Percentiles rank a stretch among this genome's conserved stretches.
Conservation (phyloP, 2,113 vertebrate species). For the Nicator chloris region DNA sequence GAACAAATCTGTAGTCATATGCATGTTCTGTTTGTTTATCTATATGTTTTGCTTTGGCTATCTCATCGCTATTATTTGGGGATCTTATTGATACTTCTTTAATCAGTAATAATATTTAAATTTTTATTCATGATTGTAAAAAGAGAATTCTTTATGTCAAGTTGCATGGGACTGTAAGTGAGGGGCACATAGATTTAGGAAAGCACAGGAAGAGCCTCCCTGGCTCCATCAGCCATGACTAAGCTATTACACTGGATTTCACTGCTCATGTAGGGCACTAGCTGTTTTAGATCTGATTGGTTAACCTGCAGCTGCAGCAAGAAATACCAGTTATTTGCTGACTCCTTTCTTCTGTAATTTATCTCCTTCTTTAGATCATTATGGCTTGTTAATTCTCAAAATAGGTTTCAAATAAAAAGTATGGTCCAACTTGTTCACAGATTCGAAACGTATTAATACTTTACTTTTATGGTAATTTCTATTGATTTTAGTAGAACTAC, state of each 20-base stretch:
- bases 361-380: background rate
- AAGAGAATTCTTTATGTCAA: background rate
- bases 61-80: background rate
- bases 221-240: background rate
- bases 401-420: background rate
- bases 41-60: background rate
- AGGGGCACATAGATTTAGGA: background rate
- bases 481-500: conserved; percentile 9
- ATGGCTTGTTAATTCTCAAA: background rate
- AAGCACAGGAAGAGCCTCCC: background rate
- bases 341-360: background rate
- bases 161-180: background rate
- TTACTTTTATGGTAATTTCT: background rate
- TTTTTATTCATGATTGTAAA: background rate
- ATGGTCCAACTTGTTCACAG: background rate
- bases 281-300: background rate
- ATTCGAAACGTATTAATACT: background rate
- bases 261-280: background rate
- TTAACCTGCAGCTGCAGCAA: background rate
- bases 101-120: background rate
- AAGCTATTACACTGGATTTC: background rate
- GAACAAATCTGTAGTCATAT: background rate
- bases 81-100: background rate
- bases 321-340: background rate
- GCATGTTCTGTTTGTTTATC: background rate